Evolutionary conservation across 2,888 invertebrate genomes (phyloP).

Genomic region (Agriotes lineatus): DNA sequence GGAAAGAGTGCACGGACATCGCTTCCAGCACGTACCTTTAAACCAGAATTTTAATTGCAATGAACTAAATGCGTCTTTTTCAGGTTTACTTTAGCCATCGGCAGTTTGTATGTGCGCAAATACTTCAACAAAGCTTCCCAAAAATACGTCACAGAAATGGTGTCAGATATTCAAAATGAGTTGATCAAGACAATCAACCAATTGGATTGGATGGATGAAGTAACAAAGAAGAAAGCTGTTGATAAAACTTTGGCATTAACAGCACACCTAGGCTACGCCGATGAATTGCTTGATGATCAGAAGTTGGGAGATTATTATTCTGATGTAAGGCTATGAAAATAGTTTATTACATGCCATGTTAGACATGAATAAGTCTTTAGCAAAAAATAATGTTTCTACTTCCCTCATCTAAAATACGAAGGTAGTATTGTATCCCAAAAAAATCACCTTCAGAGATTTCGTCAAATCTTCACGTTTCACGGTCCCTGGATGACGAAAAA

Average conservation of each 20-base stretch:
- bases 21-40: conserved; percentile 51
- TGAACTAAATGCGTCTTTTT: no score
- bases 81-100: conserved; percentile 79
- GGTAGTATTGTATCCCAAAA: no score
- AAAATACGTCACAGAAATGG: conserved; percentile 87
- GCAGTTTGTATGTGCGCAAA: conserved; percentile 87
- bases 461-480: no score
- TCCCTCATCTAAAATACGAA: no score
- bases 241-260: conserved; percentile 19
- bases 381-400: no score
- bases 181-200: conserved; percentile 83
- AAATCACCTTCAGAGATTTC: no score
- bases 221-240: conserved; percentile 10
- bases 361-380: no score
- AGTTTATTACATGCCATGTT: no score
- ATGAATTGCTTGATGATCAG: conserved; percentile 58
- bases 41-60: no score
- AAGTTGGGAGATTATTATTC: conserved; percentile 75
- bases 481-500: no score
- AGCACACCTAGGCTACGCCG: conserved; percentile 19
- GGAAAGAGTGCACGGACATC: conserved; percentile 72
- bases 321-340: no score
- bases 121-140: conserved; percentile 69
- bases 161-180: conserved; percentile 83
- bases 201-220: conserved; percentile 93